A percentile compares a stretch with the other conserved stretches of the same genome.
Evolutionary conservation across 1,140 invertebrate species (phyloP).

Genomic region (Ruditapes philippinarum): DNA sequence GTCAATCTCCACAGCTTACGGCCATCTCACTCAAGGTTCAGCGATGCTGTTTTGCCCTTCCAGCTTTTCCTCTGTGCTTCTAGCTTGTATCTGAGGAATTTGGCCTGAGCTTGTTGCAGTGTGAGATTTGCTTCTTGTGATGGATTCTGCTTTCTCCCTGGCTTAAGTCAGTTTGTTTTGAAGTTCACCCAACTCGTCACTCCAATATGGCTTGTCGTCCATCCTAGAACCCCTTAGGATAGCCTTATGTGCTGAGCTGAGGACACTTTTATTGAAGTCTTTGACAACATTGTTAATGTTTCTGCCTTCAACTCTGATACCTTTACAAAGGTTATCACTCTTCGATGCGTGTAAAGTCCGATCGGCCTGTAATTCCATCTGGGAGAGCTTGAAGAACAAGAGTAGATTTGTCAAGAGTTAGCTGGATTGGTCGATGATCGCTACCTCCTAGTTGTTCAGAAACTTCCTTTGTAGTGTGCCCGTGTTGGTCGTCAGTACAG

Average conservation of each 20-base stretch:
- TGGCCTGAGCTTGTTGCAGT: slow-evolving; percentile 9
- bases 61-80: no score
- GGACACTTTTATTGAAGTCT: slow-evolving; percentile 43
- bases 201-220: slow-evolving; percentile 59
- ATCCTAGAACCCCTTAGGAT: slow-evolving; percentile 29
- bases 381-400: not conserved
- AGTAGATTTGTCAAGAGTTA: not conserved
- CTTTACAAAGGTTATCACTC: no score
- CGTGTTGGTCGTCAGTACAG: slow-evolving; percentile 46
- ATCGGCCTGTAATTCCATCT: slow-evolving; percentile 55
- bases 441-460: no score
- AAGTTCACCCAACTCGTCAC: slow-evolving; percentile 41
- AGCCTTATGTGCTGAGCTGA: slow-evolving; percentile 40
- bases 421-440: slow-evolving; percentile 13
- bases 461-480: not conserved
- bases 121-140: slow-evolving; percentile 13
- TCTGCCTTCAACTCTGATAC: no score
- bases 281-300: no score
- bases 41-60: not conserved
- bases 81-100: slow-evolving; percentile 27
- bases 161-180: slow-evolving; percentile 50
- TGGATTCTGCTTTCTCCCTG: slow-evolving; percentile 58
- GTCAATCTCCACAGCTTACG: slow-evolving; percentile 7
- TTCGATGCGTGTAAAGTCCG: slow-evolving; percentile 27
- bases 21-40: not conserved